These are phyloP conservation scores for Enteromius viviparus DNA, from an alignment of 2,797 vertebrate genomes.

Conservation along the genomic window DNA sequence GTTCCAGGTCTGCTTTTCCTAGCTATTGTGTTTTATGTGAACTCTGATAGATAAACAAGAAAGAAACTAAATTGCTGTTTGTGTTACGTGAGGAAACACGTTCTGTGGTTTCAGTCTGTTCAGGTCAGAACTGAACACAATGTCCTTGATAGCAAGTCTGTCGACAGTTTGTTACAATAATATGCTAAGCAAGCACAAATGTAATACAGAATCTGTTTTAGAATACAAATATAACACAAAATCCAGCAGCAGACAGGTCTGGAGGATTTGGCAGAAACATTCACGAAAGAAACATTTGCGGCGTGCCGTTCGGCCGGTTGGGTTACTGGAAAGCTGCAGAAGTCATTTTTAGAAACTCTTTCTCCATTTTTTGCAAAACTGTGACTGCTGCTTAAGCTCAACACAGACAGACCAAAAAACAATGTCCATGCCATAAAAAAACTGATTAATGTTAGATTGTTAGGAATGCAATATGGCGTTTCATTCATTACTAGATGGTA, in stretches of 20 bases:
- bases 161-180: slow-evolving; percentile 1
- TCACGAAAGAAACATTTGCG: slow-evolving; percentile 28
- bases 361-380: slow-evolving; percentile 7
- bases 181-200: neutral
- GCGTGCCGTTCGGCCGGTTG: neutral
- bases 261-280: slow-evolving; percentile 22
- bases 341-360: slow-evolving; percentile 24
- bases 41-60: slow-evolving; percentile 19
- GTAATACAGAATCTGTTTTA: neutral
- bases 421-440: neutral
- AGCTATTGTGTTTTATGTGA: slow-evolving; percentile 4
- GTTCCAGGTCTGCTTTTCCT: neutral
- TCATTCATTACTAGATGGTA: neutral
- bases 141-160: slow-evolving; percentile 10
- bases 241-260: neutral
- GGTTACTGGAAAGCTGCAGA: slow-evolving; percentile 9
- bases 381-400: slow-evolving; percentile 5
- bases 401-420: neutral
- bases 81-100: neutral
- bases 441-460: neutral
- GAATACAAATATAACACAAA: slow-evolving; percentile 1
- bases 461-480: neutral
- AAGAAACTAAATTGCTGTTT: neutral
- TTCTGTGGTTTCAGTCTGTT: neutral
- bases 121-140: neutral